These are phyloP conservation scores for Stichopus chloronotus DNA, from an alignment of 35 echinoderm and acorn worm species.

Conservation along the genomic window DNA sequence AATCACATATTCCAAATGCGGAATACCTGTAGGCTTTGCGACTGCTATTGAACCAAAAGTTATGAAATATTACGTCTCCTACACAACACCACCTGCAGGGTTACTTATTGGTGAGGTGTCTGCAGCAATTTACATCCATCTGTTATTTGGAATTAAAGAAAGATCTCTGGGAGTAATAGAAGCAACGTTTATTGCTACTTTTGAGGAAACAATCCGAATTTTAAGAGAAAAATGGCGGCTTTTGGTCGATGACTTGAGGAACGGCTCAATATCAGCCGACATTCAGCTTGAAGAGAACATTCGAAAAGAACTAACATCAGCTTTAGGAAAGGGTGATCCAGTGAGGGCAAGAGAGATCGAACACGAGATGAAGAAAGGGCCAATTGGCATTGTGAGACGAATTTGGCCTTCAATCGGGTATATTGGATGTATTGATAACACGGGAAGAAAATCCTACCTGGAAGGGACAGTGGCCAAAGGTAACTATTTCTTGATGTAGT, in stretches of 20 bases:
- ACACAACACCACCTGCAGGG: constrained; percentile 27
- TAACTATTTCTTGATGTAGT: not conserved
- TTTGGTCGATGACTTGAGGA: constrained; percentile 44
- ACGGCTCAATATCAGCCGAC: constrained; percentile 22
- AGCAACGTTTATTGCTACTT: constrained; percentile 26
- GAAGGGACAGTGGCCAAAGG: not conserved
- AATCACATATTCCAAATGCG: not conserved
- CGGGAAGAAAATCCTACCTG: not conserved
- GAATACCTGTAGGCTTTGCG: constrained; percentile 26
- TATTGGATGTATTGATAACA: not conserved
- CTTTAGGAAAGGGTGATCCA: not conserved
- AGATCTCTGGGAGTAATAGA: constrained; percentile 21
- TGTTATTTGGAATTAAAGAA: constrained; percentile 46
- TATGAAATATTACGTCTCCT: not conserved
- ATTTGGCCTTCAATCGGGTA: constrained; percentile 40
- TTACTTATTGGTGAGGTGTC: not conserved
- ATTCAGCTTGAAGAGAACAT: not conserved
- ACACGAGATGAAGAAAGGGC: constrained; percentile 28
- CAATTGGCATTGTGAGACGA: constrained; percentile 39
- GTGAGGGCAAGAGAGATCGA: constrained; percentile 40
- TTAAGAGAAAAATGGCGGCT: constrained; percentile 24
- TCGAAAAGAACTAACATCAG: not conserved
- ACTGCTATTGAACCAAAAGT: constrained; percentile 25
- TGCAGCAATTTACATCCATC: constrained; percentile 46
- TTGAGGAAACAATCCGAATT: constrained; percentile 36